Evolutionary conservation across 2,888 invertebrate genomes (phyloP).

Genomic region (Monoplex corrugatus): DNA sequence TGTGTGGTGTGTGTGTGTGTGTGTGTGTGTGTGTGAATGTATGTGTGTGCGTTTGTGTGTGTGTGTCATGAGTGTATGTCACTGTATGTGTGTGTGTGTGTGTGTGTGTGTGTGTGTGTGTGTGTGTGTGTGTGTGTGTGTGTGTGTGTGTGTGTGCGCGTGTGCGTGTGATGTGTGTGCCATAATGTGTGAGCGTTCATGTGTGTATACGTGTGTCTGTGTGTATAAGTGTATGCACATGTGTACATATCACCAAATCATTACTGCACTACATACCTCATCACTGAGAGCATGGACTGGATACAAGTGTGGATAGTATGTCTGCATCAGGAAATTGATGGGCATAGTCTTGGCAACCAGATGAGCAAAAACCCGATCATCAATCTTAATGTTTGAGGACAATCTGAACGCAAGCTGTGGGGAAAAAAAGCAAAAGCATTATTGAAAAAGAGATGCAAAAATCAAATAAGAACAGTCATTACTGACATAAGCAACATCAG

Average conservation of each 20-base stretch:
- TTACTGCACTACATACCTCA: constrained; percentile 80
- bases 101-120: background rate
- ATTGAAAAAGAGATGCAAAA: background rate
- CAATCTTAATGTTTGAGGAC: constrained; percentile 92
- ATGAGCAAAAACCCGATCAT: constrained; percentile 96
- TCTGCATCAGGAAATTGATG: constrained; percentile 89
- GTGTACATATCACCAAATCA: background rate
- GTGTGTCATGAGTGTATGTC: background rate
- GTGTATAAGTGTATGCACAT: background rate
- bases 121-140: background rate
- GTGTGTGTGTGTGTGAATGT: too few relatives aligned
- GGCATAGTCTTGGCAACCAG: constrained; percentile 95
- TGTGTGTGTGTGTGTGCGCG: background rate
- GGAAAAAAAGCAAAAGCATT: background rate
- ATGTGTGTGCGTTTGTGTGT: background rate
- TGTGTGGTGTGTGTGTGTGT: too few relatives aligned
- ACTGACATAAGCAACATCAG: too few relatives aligned
- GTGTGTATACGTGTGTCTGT: constrained; percentile 1
- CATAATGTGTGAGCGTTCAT: background rate
- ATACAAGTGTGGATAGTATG: constrained; percentile 95
- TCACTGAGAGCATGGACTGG: constrained; percentile 89
- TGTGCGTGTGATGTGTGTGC: background rate
- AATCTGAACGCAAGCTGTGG: constrained; percentile 92
- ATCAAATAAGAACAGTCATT: too few relatives aligned
- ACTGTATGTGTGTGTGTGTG: too few relatives aligned